Evolutionary conservation across 2,797 vertebrate genomes (phyloP).

Genomic region (Lemur catta): DNA sequence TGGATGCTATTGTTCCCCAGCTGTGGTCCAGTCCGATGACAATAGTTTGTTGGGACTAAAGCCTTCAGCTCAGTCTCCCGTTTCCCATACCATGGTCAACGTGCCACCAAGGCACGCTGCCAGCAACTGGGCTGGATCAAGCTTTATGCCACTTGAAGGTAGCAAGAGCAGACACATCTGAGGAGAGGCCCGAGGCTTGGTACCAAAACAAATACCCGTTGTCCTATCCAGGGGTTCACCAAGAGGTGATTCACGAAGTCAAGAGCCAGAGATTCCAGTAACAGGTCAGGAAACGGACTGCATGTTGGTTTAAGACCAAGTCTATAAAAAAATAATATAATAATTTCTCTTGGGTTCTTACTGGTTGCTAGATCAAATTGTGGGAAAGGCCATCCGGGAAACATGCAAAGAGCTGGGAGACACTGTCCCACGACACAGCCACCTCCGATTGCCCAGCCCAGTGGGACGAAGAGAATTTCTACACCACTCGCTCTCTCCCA

Average conservation of each 20-base stretch:
- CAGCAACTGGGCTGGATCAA: background rate
- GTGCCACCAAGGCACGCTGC: accelerated
- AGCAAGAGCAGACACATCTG: background rate
- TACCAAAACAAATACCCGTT: background rate
- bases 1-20: background rate
- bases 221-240: background rate
- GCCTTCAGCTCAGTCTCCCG: background rate
- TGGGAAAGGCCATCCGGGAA: background rate
- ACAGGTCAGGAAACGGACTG: background rate
- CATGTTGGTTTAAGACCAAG: background rate
- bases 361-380: background rate
- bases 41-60: background rate
- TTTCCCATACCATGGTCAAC: no score
- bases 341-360: background rate
- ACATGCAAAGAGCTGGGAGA: background rate
- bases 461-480: background rate
- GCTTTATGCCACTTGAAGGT: background rate
- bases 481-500: accelerated
- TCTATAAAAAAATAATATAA: background rate
- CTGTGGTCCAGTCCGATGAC: accelerated
- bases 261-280: background rate
- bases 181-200: background rate
- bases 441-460: background rate
- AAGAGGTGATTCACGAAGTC: background rate
- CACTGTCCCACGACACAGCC: background rate